A percentile compares a stretch with the other conserved stretches of the same genome.
phyloP scores from a whole-genome alignment of 2,888 invertebrate species.

The Galeruca laticollis region DNA sequence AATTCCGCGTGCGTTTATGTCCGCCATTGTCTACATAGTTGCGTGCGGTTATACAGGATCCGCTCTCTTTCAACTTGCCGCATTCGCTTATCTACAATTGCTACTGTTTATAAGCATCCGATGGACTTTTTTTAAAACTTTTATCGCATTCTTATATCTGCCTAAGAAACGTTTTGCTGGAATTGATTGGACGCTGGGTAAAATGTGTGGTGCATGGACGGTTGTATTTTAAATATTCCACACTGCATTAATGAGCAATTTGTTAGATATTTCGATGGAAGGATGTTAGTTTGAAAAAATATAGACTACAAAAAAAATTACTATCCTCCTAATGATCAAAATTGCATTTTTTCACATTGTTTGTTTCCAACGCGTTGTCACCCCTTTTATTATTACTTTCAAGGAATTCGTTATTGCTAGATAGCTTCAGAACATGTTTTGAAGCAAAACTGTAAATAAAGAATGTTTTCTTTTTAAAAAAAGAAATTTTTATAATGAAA shows the following conservation, averaged over 20 bases:
- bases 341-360: too few species aligned
- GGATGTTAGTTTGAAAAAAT: too few species aligned
- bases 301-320: too few species aligned
- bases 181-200: slow-evolving; percentile 38
- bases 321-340: too few species aligned
- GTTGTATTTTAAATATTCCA: slow-evolving; percentile 22
- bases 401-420: too few species aligned
- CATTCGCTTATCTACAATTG: slow-evolving; percentile 62
- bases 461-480: too few species aligned
- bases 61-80: slow-evolving; percentile 58
- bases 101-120: slow-evolving; percentile 60
- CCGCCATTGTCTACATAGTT: slow-evolving; percentile 56
- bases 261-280: slow-evolving; percentile 21
- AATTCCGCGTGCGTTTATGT: slow-evolving; percentile 17
- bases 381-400: too few species aligned
- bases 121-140: slow-evolving; percentile 49
- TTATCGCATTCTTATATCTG: slow-evolving; percentile 46
- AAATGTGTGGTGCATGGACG: slow-evolving; percentile 26
- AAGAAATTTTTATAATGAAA: too few species aligned
- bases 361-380: too few species aligned
- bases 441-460: too few species aligned
- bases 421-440: too few species aligned
- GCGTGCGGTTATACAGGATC: slow-evolving; percentile 57
- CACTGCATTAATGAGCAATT: slow-evolving; percentile 27
- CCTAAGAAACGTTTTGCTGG: slow-evolving; percentile 34